These are phyloP conservation scores for Drosophila putrida DNA, from an alignment of 2,888 invertebrate genomes.

Conservation along the genomic window DNA sequence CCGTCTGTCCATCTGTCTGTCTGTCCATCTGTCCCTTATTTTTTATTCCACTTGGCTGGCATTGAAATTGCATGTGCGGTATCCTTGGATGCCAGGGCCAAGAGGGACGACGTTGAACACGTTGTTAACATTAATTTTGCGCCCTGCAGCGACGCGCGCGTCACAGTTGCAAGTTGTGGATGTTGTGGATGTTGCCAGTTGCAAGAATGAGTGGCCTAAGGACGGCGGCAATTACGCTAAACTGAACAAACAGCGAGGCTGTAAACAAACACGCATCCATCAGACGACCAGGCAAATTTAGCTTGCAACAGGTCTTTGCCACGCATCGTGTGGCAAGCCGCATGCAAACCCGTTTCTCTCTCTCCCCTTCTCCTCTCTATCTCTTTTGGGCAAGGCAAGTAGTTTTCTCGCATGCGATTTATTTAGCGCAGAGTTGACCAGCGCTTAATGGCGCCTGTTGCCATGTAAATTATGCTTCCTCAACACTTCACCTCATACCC, in stretches of 20 bases:
- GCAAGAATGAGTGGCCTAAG: background rate
- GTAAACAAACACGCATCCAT: constrained; percentile 82
- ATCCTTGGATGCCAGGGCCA: constrained; percentile 31
- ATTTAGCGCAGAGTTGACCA: constrained; percentile 35
- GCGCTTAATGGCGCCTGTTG: constrained; percentile 82
- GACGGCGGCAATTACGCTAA: constrained; percentile 82
- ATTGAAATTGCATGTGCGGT: constrained; percentile 59
- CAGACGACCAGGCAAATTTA: constrained; percentile 20
- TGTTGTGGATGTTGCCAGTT: background rate
- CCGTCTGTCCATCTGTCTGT: background rate
- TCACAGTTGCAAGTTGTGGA: constrained; percentile 29
- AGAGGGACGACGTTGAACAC: constrained; percentile 64
- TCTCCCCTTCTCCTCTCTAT: constrained; percentile 35
- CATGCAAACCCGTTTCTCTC: constrained; percentile 60
- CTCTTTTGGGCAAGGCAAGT: background rate
- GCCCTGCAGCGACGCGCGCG: constrained; percentile 74
- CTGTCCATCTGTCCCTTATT: background rate
- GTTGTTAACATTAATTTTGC: constrained; percentile 84
- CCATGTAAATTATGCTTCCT: constrained; percentile 83
- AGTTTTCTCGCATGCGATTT: constrained; percentile 43
- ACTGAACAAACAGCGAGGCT: constrained; percentile 83
- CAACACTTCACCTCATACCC: constrained; percentile 65
- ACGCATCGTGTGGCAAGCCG: constrained; percentile 25
- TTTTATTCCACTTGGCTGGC: constrained; percentile 31
- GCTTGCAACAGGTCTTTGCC: constrained; percentile 59